Conservation (phyloP, 2,888 invertebrate genomes). For the Xanthia togata region DNA sequence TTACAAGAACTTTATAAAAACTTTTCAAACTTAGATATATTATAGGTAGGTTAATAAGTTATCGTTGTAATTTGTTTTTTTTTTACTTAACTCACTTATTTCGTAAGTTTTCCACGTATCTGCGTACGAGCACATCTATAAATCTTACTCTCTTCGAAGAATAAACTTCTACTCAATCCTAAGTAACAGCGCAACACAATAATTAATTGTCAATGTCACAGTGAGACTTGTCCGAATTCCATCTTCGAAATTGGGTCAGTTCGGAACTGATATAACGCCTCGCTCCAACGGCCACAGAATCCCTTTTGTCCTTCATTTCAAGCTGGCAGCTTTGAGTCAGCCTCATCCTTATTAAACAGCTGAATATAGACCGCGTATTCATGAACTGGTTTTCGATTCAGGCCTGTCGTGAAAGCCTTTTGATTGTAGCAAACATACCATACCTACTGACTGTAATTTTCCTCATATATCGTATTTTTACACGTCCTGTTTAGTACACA, state of each 20-base stretch:
- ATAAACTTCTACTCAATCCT: slow-evolving; percentile 16
- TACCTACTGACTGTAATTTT: not conserved
- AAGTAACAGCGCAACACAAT: slow-evolving; percentile 19
- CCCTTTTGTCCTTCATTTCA: slow-evolving; percentile 38
- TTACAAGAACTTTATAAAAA: not conserved
- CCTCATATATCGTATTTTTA: not conserved
- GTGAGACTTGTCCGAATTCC: slow-evolving; percentile 32
- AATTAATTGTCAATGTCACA: slow-evolving; percentile 35
- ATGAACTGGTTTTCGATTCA: slow-evolving; percentile 41
- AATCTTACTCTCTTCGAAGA: slow-evolving; percentile 5
- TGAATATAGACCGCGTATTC: slow-evolving; percentile 49
- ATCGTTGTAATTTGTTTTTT: slow-evolving; percentile 3
- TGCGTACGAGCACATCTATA: slow-evolving; percentile 3
- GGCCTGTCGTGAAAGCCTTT: slow-evolving; percentile 19
- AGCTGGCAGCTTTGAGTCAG: slow-evolving; percentile 37
- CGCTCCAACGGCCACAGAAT: slow-evolving; percentile 24
- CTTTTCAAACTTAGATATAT: not conserved
- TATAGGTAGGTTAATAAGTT: not conserved
- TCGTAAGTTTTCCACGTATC: slow-evolving; percentile 13
- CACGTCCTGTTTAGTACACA: slow-evolving; percentile 2
- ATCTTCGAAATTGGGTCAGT: slow-evolving; percentile 39
- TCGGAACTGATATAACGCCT: slow-evolving; percentile 8
- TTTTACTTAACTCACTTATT: slow-evolving; percentile 14
- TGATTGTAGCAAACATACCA: slow-evolving; percentile 12
- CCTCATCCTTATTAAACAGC: slow-evolving; percentile 51